Percentiles rank a stretch among this genome's conserved stretches.
Conservation (phyloP, 2,797 vertebrate species). For the Malacoraja senta region DNA sequence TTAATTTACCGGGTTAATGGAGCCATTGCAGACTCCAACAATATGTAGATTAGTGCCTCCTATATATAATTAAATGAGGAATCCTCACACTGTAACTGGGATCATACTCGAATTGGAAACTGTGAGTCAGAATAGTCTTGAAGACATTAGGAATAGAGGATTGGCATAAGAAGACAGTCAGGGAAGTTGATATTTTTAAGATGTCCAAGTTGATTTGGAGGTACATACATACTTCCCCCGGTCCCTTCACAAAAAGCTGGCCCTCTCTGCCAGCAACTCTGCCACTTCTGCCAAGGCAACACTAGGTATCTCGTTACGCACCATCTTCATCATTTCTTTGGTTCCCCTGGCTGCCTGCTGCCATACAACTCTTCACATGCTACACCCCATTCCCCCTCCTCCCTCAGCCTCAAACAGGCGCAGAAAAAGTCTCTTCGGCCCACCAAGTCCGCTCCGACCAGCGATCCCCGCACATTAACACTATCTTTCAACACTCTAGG, state of each 20-base stretch:
- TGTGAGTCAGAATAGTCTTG: not conserved
- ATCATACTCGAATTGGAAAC: not conserved
- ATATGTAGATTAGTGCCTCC: no score
- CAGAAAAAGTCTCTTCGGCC: no score
- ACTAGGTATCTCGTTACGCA: not conserved
- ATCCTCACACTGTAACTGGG: not conserved
- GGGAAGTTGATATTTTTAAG: not conserved
- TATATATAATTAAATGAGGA: not conserved
- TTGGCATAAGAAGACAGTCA: not conserved
- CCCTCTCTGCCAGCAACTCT: not conserved
- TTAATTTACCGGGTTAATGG: not conserved
- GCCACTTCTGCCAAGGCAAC: not conserved
- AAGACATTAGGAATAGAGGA: not conserved
- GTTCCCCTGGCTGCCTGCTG: not conserved
- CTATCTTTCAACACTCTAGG: no score
- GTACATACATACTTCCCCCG: no score
- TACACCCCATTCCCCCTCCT: not conserved
- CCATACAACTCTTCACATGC: not conserved
- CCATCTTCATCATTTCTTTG: not conserved
- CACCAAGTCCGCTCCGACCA: no score
- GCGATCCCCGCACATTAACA: no score
- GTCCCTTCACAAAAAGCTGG: not conserved
- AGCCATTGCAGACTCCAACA: not conserved
- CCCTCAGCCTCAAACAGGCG: no score
- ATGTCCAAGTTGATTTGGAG: not conserved